These are phyloP conservation scores for Tiliqua scincoides DNA, from an alignment of 2,113 vertebrate genomes.

Conservation along the genomic window DNA sequence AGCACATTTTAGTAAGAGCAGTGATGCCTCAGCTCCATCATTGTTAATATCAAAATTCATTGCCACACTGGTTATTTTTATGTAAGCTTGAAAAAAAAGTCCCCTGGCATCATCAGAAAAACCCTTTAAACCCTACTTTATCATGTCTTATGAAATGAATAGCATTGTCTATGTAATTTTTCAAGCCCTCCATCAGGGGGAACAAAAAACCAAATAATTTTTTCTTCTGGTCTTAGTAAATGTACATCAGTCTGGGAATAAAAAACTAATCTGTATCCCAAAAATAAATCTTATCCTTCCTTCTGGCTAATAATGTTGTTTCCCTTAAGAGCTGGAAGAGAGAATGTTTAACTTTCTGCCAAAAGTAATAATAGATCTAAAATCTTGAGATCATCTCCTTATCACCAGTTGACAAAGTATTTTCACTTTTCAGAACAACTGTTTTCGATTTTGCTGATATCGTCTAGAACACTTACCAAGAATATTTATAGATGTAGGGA, in stretches of 20 bases:
- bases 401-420: background rate
- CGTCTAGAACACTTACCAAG: constrained; percentile 1
- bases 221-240: background rate
- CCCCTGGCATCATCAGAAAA: background rate
- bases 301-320: constrained; percentile 6
- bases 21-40: constrained; percentile 16
- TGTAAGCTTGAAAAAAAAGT: constrained; percentile 18
- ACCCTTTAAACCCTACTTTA: background rate
- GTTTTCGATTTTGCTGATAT: constrained; percentile 18
- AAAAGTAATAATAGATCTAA: background rate
- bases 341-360: constrained; percentile 11
- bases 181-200: background rate
- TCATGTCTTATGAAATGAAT: fast-evolving
- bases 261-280: background rate
- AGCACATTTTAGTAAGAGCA: constrained; percentile 2
- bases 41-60: constrained; percentile 28
- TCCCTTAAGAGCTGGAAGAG: background rate
- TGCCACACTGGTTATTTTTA: constrained; percentile 9
- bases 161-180: background rate
- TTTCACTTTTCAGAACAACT: background rate
- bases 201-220: too few species aligned
- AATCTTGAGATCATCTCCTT: constrained; percentile 30
- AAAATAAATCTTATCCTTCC: background rate
- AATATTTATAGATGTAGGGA: constrained; percentile 7
- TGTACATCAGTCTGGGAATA: background rate